Evolutionary conservation across 2,797 vertebrate genomes (phyloP), one percentile per base, ranked within the genome.

Genomic region (Brotula barbata): DNA sequence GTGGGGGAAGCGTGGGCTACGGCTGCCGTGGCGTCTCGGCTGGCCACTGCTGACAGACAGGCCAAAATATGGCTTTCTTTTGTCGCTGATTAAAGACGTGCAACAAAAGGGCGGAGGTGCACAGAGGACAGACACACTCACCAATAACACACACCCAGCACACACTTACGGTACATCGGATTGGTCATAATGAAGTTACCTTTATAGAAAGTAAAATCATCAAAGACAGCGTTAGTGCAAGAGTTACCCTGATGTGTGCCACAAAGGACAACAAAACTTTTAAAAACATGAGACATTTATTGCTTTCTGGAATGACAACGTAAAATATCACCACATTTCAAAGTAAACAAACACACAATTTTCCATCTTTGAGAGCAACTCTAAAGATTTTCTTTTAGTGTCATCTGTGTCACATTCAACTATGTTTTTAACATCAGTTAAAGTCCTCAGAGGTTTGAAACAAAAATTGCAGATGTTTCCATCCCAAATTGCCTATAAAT

Each of bases 71-170:
- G 20, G 70, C 84, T 88, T 82, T 89, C 78, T 88, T 89, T 85
- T 82, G 57, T 70, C 69, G 61, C 84, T 93, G 91, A 93, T 93
- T 92, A 93, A 91, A 92, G 88, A 84, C 66, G 68, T 68, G 68
- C 77, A 86, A 72, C 81, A 75, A 80, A 68, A 75, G 80, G 82
- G 83, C 74, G 77, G 83, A 78, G 71, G 80, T 71, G 66, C 22
- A 10, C 11, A 40, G 72, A 60, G 61, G 75, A 84, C 74, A 80
- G 75, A 71, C 67, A 31, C 67, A 64, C 69, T 67, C 68, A 71
- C 60, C 59, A 67, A 53, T 64, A 64, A 46, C 64, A 69, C 63
- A 37, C 63, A 41, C 33, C 12, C 69, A 64, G 51, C 41, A n/a
- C 58, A 60, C 9, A 25, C 15, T 53, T n/a, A n/a, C n/a, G n/a